phyloP scores from a whole-genome alignment of 64 coral and sea anemone genomes.

The Stichodactyla helianthus region DNA sequence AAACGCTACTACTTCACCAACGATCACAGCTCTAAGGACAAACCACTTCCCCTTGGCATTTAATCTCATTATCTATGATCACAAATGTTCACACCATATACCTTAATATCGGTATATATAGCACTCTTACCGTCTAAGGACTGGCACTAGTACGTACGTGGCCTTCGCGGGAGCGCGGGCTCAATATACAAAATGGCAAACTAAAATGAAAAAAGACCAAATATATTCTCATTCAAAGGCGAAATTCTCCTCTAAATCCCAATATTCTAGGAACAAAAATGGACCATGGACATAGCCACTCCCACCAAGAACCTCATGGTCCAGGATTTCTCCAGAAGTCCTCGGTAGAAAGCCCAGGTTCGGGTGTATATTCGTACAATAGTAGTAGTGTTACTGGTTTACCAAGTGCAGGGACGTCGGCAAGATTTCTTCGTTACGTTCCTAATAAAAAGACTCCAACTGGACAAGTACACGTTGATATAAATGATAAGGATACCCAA shows the following conservation, averaged over 20 bases:
- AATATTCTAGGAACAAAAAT: neutral
- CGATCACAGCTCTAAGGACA: constrained; percentile 47
- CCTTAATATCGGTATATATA: neutral
- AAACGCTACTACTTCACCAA: constrained; percentile 55
- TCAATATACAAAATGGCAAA: constrained; percentile 10
- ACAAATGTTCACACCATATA: neutral
- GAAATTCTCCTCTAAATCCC: neutral
- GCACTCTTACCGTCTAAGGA: neutral
- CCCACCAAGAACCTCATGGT: neutral
- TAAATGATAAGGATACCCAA: neutral
- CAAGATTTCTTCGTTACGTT: constrained; percentile 6
- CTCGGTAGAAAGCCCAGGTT: neutral
- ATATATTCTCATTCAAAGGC: neutral
- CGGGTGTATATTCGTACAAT: constrained; percentile 14
- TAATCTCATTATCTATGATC: neutral
- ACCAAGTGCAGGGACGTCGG: neutral
- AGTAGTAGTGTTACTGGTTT: constrained; percentile 1
- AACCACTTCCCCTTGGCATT: constrained; percentile 48
- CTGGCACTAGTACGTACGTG: constrained; percentile 27
- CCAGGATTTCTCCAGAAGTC: neutral
- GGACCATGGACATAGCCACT: neutral
- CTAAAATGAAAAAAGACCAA: neutral
- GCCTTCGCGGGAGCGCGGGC: neutral
- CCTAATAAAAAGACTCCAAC: neutral
- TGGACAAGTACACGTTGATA: constrained; percentile 4